Percentiles rank a stretch among this genome's conserved stretches.
Evolutionary conservation across 2,888 invertebrate genomes (phyloP).

Genomic region (Diarsia rubi): DNA sequence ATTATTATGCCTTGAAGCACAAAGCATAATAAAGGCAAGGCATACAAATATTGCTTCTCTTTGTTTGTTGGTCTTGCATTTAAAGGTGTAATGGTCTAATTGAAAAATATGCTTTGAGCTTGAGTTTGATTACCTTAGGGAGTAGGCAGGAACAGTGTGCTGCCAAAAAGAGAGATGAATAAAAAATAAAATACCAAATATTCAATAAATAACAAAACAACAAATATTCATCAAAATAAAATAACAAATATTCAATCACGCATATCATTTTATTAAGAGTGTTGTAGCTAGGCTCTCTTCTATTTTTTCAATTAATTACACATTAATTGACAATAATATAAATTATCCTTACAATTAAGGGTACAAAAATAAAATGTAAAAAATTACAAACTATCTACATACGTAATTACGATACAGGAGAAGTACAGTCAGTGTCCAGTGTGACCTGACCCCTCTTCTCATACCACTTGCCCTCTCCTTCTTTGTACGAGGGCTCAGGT

Average conservation of each 20-base stretch:
- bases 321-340: conserved; percentile 89
- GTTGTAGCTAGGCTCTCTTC: conserved; percentile 83
- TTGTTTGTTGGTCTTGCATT: too few relatives aligned
- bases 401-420: conserved; percentile 62
- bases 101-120: too few relatives aligned
- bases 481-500: too few relatives aligned
- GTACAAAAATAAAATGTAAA: conserved; percentile 89
- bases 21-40: too few relatives aligned
- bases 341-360: conserved; percentile 83
- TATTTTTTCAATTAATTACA: conserved; percentile 83
- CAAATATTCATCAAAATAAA: conserved; percentile 39
- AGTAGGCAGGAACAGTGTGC: not conserved
- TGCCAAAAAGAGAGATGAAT: too few relatives aligned
- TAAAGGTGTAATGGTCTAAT: too few relatives aligned
- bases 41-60: too few relatives aligned
- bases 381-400: conserved; percentile 80
- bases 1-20: too few relatives aligned
- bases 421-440: conserved; percentile 16
- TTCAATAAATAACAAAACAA: conserved; percentile 60
- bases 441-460: too few relatives aligned
- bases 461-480: too few relatives aligned
- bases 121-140: not conserved
- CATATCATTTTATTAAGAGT: conserved; percentile 87
- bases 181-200: not conserved
- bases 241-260: conserved; percentile 75